Percentiles rank a stretch among this genome's conserved stretches.
These are phyloP conservation scores for Heliconius aoede DNA, from an alignment of 2,888 invertebrate species.

Conservation along the genomic window DNA sequence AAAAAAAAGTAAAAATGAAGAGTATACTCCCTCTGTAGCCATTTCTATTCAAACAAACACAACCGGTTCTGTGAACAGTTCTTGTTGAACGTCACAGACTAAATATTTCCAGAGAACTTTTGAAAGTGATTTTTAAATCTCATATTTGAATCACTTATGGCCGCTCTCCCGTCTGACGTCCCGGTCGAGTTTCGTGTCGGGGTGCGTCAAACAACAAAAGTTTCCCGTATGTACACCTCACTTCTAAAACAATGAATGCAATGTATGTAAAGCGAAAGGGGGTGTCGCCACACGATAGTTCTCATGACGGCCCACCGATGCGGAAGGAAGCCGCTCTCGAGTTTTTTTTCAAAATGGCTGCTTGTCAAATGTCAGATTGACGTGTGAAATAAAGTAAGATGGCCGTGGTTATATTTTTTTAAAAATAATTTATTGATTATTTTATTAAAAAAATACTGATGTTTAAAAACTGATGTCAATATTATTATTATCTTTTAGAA, in stretches of 20 bases:
- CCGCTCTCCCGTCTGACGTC: conserved; percentile 57
- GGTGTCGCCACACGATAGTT: conserved; percentile 78
- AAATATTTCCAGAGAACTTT: conserved; percentile 38
- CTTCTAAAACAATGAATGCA: conserved; percentile 81
- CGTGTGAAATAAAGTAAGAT: conserved; percentile 74
- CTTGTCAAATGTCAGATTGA: conserved; percentile 76
- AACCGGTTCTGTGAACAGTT: conserved; percentile 29
- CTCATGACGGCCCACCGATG: conserved; percentile 78
- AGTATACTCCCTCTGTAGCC: conserved; percentile 24
- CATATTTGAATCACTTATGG: conserved; percentile 52
- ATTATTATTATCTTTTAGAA: too few species aligned
- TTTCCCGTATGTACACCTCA: conserved; percentile 70
- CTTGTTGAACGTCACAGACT: conserved; percentile 33
- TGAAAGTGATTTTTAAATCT: conserved; percentile 40
- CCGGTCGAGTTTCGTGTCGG: conserved; percentile 62
- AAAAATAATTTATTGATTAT: too few species aligned
- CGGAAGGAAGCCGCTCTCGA: conserved; percentile 82
- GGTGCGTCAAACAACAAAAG: conserved; percentile 73
- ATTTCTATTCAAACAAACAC: conserved; percentile 34
- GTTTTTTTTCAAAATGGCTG: conserved; percentile 83
- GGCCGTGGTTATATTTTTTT: conserved; percentile 53
- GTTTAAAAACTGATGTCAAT: too few species aligned
- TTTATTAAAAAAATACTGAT: too few species aligned
- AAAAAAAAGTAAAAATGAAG: conserved; percentile 34
- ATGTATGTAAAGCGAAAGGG: conserved; percentile 80